Base-by-base conservation (phyloP, 2,113 vertebrate species). In the Apaloderma vittatum region DNA sequence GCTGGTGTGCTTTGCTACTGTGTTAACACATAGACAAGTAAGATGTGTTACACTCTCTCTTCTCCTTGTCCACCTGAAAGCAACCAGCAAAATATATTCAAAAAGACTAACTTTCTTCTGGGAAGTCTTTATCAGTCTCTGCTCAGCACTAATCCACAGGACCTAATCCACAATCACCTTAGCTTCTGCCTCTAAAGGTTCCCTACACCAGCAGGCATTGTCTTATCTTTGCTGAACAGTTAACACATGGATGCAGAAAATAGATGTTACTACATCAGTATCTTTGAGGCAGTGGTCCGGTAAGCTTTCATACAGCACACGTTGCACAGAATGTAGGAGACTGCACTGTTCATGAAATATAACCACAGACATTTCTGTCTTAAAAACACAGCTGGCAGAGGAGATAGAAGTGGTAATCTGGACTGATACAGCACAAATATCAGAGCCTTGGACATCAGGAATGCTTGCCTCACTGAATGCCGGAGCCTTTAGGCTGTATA, bases 241-340 rank as follows among this genome's bases (percentile, higher is more conserved):
- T 52, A 70, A 51, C 9, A n/a, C 1, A 52, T 71, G 1, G 2
- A 57, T 0, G 1, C 17, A 52, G 40, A 82, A 82, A 43, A 37
- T 23, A 40, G n/a, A 14, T 45, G 18, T 52, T 70, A 55, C 14
- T 22, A 9, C 15, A 49, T 57, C 65, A 71, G 29, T 5, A 6
- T 45, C 65, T 70, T 30, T 36, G 18, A 62, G 30, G 18, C 4
- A 62, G 18, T 12, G 20, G 34, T 48, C 46, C 70, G 36, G 13
- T 32, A 75, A 46, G n/a, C 6, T 90, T 92, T 82, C 0, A 0
- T 34, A n/a, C 3, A 57, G 29, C 20, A 77, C 4, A 45, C 0
- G 0, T 5, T 11, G 14, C 21, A 8, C 3, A 15, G 81, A 78
- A 54, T 36, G 34, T 36, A 59, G 9, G 37, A 8, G 14, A 72